Base-by-base conservation (phyloP, 2,113 vertebrate species). In the Oceanodroma tethys region DNA sequence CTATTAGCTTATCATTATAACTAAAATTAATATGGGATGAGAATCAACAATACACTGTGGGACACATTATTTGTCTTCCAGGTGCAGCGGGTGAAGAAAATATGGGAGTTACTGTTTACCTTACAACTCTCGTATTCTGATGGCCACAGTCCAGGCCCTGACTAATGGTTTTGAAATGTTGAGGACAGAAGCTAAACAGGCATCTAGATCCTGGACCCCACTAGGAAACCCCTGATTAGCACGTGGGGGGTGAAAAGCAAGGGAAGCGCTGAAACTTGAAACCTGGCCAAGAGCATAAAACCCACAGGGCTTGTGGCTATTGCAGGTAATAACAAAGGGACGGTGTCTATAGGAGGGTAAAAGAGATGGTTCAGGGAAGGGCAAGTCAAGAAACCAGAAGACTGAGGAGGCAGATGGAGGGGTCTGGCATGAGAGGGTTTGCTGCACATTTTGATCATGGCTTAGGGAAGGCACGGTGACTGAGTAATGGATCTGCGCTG, bases 111-210 rank as follows among this genome's bases (percentile, higher is more conserved):
- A 96, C 88, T 94, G 91, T 96, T 90, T 95, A 95, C 96, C 97
- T 98, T 97, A 83, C 95, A 97, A 91, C 95, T 83, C 90, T 98
- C 5, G 9, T 97, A 90, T 96, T 98, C 96, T 90, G 76, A 97
- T 98, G 98, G 98, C 97, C 81, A 58, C 32, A 43, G 65, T 97
- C 98, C 98, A 98, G 97, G 91, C 59, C 87, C 96, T 98, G 98
- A 98, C 97, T 98, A 98, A 98, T 97, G 90, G 88, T 92, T 98
- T 97, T 98, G 97, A 98, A 98, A 98, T 97, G 97, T 67, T 95
- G 97, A 98, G 91, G 95, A 98, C 94, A 97, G 98, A 98, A 98
- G 96, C 98, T 98, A 98, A 98, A 97, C 98, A 98, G 98, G 88
- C 97, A 96, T 97, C 93, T 97, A 97, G 93, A 95, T 97, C 89